A percentile compares a stretch with the other conserved stretches of the same genome.
Evolutionary conservation across 2,888 invertebrate species (phyloP).

Genomic region (Perithous albicinctus): DNA sequence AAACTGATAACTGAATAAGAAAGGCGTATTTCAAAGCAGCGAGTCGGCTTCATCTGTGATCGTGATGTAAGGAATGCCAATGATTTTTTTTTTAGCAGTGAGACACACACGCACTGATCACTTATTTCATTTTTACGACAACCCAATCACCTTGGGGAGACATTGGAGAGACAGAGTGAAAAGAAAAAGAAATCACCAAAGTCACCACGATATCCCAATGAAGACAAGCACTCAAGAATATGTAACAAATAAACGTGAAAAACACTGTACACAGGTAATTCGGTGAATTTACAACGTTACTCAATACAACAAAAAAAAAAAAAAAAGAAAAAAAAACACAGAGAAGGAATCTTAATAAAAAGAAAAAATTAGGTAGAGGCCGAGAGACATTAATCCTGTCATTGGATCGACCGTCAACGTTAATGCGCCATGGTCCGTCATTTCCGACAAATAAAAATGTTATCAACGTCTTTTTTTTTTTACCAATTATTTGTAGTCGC

Average conservation of each 20-base stretch:
- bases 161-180: slow-evolving; percentile 34
- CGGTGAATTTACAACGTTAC: slow-evolving; percentile 22
- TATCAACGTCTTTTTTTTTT: slow-evolving; percentile 23
- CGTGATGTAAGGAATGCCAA: slow-evolving; percentile 31
- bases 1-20: not conserved
- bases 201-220: slow-evolving; percentile 30
- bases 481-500: not conserved
- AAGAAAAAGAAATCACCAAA: slow-evolving; percentile 48
- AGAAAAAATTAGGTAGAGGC: slow-evolving; percentile 61
- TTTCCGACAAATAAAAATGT: slow-evolving; percentile 30
- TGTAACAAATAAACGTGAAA: slow-evolving; percentile 36
- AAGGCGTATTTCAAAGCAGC: not conserved
- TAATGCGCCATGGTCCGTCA: slow-evolving; percentile 68
- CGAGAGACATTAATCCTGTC: slow-evolving; percentile 58
- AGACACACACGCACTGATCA: slow-evolving; percentile 2
- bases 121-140: slow-evolving; percentile 17
- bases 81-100: slow-evolving; percentile 10
- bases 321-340: no score
- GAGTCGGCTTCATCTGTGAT: not conserved
- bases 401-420: slow-evolving; percentile 66
- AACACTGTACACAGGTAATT: slow-evolving; percentile 40
- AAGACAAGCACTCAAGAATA: slow-evolving; percentile 33
- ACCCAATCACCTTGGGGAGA: slow-evolving; percentile 42
- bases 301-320: slow-evolving; percentile 23
- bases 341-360: not conserved